These are phyloP conservation scores for Dysdera silvatica DNA, from an alignment of 1,140 invertebrate genomes.

Conservation along the genomic window DNA sequence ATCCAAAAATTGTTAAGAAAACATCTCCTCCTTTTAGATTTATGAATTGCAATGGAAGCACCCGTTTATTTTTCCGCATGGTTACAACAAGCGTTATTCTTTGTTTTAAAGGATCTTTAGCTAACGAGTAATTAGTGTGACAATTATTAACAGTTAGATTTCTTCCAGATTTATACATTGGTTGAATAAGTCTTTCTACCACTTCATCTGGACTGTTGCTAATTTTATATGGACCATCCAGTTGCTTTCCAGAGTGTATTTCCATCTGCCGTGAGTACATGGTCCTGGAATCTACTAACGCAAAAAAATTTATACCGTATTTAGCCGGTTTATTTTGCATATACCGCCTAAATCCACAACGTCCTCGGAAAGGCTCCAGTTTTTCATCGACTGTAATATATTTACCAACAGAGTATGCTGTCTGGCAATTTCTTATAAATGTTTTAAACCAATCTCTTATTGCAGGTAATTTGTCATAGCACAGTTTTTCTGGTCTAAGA, in stretches of 20 bases:
- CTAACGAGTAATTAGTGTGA: constrained; percentile 20
- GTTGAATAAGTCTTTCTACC: constrained; percentile 10
- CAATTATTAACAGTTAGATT: constrained; percentile 28
- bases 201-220: no score
- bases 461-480: constrained; percentile 24
- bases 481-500: background rate
- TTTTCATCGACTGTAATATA: constrained; percentile 31
- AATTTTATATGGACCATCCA: no score
- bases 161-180: constrained; percentile 11
- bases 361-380: constrained; percentile 28
- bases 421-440: constrained; percentile 29
- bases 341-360: constrained; percentile 26
- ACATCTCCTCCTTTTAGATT: constrained; percentile 5
- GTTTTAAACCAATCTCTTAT: constrained; percentile 28
- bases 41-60: constrained; percentile 26
- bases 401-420: constrained; percentile 6
- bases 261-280: constrained; percentile 25
- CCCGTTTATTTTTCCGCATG: constrained; percentile 21
- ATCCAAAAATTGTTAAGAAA: constrained; percentile 17
- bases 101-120: constrained; percentile 19
- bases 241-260: no score
- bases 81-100: constrained; percentile 27
- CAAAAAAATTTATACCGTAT: constrained; percentile 33
- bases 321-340: constrained; percentile 30
- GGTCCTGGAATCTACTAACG: constrained; percentile 24